Percentiles rank a stretch among this genome's conserved stretches.
Evolutionary conservation across 2,113 vertebrate species (phyloP).

Genomic region (Tiliqua scincoides): DNA sequence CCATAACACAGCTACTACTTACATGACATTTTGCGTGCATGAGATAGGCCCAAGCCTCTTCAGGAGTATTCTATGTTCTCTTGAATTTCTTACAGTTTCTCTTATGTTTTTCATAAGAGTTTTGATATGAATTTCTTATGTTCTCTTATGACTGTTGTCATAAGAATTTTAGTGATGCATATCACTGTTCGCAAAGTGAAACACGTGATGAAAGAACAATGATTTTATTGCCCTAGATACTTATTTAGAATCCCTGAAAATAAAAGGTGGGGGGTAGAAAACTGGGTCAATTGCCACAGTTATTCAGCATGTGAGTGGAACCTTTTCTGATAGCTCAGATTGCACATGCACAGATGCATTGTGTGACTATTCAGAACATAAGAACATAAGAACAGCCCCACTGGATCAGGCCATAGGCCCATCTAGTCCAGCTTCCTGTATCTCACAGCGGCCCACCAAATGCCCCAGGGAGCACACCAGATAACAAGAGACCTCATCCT

Average conservation of each 20-base stretch:
- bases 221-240: neutral
- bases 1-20: neutral
- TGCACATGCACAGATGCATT: neutral
- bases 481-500: too few relatives aligned
- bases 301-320: neutral
- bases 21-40: accelerated
- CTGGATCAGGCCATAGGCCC: too few relatives aligned
- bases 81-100: neutral
- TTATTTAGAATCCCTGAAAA: neutral
- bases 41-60: neutral
- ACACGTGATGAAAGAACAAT: neutral
- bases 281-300: neutral
- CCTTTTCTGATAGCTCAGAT: neutral
- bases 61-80: neutral
- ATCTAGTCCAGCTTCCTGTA: too few relatives aligned
- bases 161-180: neutral
- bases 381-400: too few relatives aligned
- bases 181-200: neutral
- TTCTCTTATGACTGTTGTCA: too few relatives aligned
- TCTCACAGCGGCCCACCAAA: too few relatives aligned
- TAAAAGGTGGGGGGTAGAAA: neutral
- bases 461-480: too few relatives aligned
- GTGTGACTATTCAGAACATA: neutral
- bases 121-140: too few relatives aligned
- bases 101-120: too few relatives aligned